Evolutionary conservation across 2,888 invertebrate species (phyloP).

Genomic region (Sesamia inferens): DNA sequence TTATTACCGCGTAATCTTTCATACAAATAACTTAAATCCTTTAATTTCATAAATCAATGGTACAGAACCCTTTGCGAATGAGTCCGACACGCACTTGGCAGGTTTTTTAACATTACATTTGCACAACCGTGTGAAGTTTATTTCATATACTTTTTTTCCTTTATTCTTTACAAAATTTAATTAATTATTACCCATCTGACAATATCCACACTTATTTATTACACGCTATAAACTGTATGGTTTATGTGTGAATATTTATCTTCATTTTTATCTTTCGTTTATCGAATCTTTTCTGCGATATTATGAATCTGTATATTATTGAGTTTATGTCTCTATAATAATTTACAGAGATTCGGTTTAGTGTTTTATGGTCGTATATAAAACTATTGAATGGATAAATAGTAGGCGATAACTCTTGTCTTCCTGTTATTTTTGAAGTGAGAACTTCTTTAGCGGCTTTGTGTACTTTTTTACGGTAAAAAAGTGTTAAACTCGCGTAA

Average conservation of each 20-base stretch:
- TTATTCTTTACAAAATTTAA: slow-evolving; percentile 9
- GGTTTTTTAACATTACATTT: slow-evolving; percentile 1
- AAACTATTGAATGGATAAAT: slow-evolving; percentile 18
- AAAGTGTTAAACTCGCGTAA: too few species aligned
- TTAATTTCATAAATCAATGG: too few species aligned
- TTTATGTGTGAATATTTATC: slow-evolving; percentile 42
- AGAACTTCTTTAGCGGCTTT: too few species aligned
- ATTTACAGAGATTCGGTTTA: slow-evolving; percentile 49
- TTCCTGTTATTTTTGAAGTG: not conserved
- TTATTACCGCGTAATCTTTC: too few species aligned
- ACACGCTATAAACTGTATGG: slow-evolving; percentile 11
- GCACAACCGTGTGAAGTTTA: slow-evolving; percentile 4
- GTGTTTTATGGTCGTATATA: slow-evolving; percentile 29
- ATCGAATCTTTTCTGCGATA: slow-evolving; percentile 34
- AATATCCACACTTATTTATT: slow-evolving; percentile 41
- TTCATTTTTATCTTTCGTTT: slow-evolving; percentile 15
- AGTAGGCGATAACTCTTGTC: slow-evolving; percentile 4
- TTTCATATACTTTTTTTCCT: not conserved
- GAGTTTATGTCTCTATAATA: slow-evolving; percentile 10
- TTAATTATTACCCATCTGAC: slow-evolving; percentile 19
- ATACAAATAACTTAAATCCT: too few species aligned
- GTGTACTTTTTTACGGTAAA: too few species aligned
- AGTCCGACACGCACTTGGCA: too few species aligned
- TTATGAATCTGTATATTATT: slow-evolving; percentile 19
- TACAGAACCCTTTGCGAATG: too few species aligned